Base-by-base conservation (phyloP, 2,113 vertebrate genomes). In the Cheirogaleus medius region DNA sequence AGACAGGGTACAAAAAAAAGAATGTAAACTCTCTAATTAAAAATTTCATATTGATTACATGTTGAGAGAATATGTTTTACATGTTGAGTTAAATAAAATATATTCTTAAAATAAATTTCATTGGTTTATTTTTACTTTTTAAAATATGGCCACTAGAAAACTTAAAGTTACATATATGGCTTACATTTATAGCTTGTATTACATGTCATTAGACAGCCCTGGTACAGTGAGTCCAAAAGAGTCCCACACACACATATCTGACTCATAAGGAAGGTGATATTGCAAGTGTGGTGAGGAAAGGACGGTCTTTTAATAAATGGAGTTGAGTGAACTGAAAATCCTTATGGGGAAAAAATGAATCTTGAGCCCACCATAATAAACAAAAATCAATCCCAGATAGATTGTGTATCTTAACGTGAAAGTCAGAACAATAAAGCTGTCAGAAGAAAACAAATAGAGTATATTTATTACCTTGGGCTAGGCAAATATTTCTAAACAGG, bases 401-500 rank as follows among this genome's bases (percentile, higher is more conserved):
- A 80, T 11, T 78, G 17, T 93, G 3, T 71, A 60, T 27, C 44
- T 94, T 73, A 94, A 94, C 49, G 54, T 54, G 69, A 78, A 95
- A 94, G 39, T 68, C 69, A 84, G 76, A 76, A 64, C 47, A 66
- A 77, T 42, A 73, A 90, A 90, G 74, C 39, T 42, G 29, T 29
- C 58, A 89, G 83, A 81, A 74, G 32, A 92, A 63, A 93, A 39
- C 56, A 66, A 64, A 78, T 25, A 34, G 81, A 81, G 39, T 66
- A 64, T 47, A 47, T 76, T 93, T 44, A 85, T 69, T 83, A 90
- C 32, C 52, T 42, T 84, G 60, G 39, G n/a, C 25, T 52, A 52
- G 52, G 52, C 86, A 78, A 85, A 84, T 44, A 85, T 93, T 78
- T 84, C 89, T 71, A 96, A 93, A 81, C n/a, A 64, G 64, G 15